These are phyloP conservation scores for Xenentodon cancila DNA, from an alignment of 2,797 vertebrate species.

Conservation along the genomic window DNA sequence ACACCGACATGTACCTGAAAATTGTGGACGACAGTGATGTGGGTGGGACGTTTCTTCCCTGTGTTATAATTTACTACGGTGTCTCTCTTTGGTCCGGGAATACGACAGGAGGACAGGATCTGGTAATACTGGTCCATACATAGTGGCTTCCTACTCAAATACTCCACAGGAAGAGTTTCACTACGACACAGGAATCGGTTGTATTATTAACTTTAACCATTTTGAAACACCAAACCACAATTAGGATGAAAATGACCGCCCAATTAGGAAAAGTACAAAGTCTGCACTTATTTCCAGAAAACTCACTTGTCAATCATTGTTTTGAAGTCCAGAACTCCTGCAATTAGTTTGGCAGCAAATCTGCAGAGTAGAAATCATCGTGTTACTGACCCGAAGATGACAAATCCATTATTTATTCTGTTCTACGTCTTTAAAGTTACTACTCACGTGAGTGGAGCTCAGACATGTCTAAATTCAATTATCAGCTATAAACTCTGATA, in stretches of 20 bases:
- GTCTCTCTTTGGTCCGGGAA: constrained; percentile 93
- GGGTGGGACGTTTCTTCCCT: constrained; percentile 83
- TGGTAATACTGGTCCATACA: constrained; percentile 99
- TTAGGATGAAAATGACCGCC: not conserved
- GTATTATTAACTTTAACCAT: constrained; percentile 1
- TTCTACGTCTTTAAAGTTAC: not conserved
- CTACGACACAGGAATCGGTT: constrained; percentile 70
- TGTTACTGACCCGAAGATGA: not conserved
- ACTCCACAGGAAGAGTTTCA: constrained; percentile 90
- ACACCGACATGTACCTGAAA: constrained; percentile 87
- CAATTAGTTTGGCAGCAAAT: constrained; percentile 95
- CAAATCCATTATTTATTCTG: no score
- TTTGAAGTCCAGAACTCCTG: constrained; percentile 96
- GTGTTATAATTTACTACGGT: constrained; percentile 85
- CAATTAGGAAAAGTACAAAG: not conserved
- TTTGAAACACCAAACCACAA: constrained; percentile 1
- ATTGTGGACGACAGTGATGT: constrained; percentile 97
- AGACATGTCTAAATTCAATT: not conserved
- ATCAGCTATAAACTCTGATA: constrained; percentile 9
- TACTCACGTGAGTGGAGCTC: not conserved
- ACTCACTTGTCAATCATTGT: constrained; percentile 95
- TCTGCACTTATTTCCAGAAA: not conserved
- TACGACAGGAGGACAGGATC: constrained; percentile 94
- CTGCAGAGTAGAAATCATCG: constrained; percentile 69
- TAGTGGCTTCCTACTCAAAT: constrained; percentile 89